These are phyloP conservation scores for Eulemur rubriventer DNA, from an alignment of 2,797 vertebrate species.

Conservation along the genomic window DNA sequence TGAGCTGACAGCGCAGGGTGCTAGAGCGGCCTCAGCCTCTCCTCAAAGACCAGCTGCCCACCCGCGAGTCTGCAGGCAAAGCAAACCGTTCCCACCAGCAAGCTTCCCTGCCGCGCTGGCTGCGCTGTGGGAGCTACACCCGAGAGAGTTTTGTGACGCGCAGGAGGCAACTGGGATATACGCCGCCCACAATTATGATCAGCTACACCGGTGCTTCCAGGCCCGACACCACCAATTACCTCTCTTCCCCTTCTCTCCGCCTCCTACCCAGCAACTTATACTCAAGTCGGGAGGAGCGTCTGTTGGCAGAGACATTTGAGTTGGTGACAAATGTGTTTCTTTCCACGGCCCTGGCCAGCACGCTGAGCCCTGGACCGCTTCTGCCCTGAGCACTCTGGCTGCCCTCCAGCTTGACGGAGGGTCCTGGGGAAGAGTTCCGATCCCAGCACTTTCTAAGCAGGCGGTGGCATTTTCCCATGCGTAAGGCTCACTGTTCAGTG, in stretches of 20 bases:
- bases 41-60: neutral
- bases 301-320: constrained; percentile 75
- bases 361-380: constrained; percentile 80
- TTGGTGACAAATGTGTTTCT: constrained; percentile 80
- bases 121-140: neutral
- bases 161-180: neutral
- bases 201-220: neutral
- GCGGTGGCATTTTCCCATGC: constrained; percentile 82
- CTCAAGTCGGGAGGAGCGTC: constrained; percentile 1
- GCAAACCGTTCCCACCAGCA: neutral
- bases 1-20: neutral
- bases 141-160: neutral
- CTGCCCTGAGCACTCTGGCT: constrained; percentile 81
- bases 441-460: constrained; percentile 78
- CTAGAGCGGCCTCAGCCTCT: neutral
- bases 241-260: neutral
- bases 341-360: constrained; percentile 79
- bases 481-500: constrained; percentile 75
- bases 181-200: neutral
- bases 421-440: constrained; percentile 79
- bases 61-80: neutral
- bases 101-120: neutral
- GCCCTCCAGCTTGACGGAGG: constrained; percentile 80
- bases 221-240: neutral
- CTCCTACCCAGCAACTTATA: neutral